These are phyloP conservation scores for Neosalanx taihuensis DNA, from an alignment of 2,797 vertebrate genomes.

Conservation along the genomic window DNA sequence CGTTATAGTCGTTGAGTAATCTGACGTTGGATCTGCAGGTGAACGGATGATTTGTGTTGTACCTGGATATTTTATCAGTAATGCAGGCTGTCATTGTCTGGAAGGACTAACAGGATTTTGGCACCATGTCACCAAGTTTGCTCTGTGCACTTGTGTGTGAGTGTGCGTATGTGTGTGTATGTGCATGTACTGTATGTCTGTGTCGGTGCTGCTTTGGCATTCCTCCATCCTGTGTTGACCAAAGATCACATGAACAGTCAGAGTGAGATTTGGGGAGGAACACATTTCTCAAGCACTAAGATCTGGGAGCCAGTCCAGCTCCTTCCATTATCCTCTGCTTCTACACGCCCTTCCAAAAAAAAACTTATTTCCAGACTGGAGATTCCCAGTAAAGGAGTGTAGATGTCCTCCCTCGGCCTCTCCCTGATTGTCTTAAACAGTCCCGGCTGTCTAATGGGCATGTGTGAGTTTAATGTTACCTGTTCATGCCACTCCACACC, in stretches of 20 bases:
- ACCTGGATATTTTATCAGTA: not conserved
- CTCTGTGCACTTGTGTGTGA: not conserved
- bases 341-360: not conserved
- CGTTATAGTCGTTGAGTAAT: conserved; percentile 1
- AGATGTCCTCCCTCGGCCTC: not conserved
- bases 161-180: not conserved
- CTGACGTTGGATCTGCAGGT: conserved; percentile 4
- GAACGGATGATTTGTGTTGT: not conserved
- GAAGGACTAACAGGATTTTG: conserved; percentile 1
- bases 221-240: not conserved
- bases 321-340: not conserved
- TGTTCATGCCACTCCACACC: too few species aligned
- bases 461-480: not conserved
- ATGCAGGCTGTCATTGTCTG: not conserved
- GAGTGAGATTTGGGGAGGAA: conserved; percentile 1
- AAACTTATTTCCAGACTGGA: not conserved
- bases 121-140: not conserved
- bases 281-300: not conserved
- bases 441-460: conserved; percentile 9
- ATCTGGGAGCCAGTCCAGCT: not conserved
- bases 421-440: conserved; percentile 12
- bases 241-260: not conserved
- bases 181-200: not conserved
- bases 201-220: not conserved
- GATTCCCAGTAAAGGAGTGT: not conserved